phyloP scores from a whole-genome alignment of 1,140 invertebrate species.

The Hyles vespertilio region DNA sequence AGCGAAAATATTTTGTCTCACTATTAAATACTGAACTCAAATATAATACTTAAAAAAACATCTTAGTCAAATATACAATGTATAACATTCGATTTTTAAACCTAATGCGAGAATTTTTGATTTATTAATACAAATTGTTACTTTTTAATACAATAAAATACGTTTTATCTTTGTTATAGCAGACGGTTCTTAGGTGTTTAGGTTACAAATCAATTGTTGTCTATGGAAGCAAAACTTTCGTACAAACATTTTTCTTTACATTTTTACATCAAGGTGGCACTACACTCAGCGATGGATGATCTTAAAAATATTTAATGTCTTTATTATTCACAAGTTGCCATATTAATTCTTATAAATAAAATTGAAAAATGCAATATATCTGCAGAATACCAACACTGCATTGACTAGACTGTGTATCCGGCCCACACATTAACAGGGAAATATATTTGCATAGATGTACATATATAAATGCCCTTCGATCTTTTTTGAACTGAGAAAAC shows the following conservation, averaged over 20 bases:
- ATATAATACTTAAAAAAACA: slow-evolving; percentile 32
- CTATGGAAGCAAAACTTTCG: too few relatives aligned
- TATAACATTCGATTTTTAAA: slow-evolving; percentile 4
- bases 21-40: slow-evolving; percentile 56
- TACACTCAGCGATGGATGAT: neutral
- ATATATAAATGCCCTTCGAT: neutral
- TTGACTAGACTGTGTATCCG: slow-evolving; percentile 59
- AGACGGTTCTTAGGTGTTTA: too few relatives aligned
- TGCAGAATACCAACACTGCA: slow-evolving; percentile 36
- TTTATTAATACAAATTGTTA: neutral
- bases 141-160: neutral
- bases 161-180: neutral
- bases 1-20: slow-evolving; percentile 56
- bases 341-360: slow-evolving; percentile 17
- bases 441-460: neutral
- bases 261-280: slow-evolving; percentile 1
- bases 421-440: too few relatives aligned
- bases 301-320: slow-evolving; percentile 15
- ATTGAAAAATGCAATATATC: slow-evolving; percentile 24
- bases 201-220: too few relatives aligned
- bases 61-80: slow-evolving; percentile 32
- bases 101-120: slow-evolving; percentile 6
- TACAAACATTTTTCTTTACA: neutral
- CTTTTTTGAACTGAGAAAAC: too few relatives aligned
- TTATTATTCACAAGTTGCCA: slow-evolving; percentile 21